phyloP scores from a whole-genome alignment of 2,888 invertebrate genomes.

The Sericinus montela region DNA sequence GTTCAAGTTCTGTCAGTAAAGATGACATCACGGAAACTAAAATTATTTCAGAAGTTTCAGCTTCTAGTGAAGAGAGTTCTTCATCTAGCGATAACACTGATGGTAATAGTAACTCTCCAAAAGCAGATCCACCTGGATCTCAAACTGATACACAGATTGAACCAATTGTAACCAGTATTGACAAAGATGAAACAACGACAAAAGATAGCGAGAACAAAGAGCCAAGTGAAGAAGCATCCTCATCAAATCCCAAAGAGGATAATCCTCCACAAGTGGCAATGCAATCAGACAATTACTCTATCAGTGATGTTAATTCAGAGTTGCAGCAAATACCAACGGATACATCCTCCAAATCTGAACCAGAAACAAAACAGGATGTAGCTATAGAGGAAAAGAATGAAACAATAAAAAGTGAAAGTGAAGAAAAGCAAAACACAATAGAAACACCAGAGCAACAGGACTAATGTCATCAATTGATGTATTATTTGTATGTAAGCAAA shows the following conservation, averaged over 20 bases:
- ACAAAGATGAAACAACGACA: conserved; percentile 26
- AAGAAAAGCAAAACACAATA: conserved; percentile 17
- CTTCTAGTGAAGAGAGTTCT: conserved; percentile 69
- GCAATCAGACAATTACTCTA: conserved; percentile 60
- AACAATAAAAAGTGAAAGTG: conserved; percentile 18
- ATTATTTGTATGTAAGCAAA: neutral
- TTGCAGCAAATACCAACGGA: conserved; percentile 36
- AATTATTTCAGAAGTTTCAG: conserved; percentile 54
- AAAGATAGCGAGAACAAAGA: conserved; percentile 26
- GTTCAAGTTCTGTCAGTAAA: conserved; percentile 55
- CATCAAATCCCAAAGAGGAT: conserved; percentile 1
- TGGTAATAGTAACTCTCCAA: conserved; percentile 68
- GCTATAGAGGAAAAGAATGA: conserved; percentile 22
- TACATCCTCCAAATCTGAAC: conserved; percentile 23
- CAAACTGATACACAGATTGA: conserved; percentile 20
- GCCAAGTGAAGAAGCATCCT: neutral
- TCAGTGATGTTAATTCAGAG: conserved; percentile 65
- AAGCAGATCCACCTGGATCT: conserved; percentile 34
- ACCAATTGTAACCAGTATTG: conserved; percentile 27
- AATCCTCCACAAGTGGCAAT: conserved; percentile 35
- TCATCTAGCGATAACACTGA: conserved; percentile 71
- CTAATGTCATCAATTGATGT: conserved; percentile 4
- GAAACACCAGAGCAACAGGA: conserved; percentile 13
- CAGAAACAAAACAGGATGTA: conserved; percentile 22
- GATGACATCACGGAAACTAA: conserved; percentile 52